Conservation (phyloP, 2,113 vertebrate genomes). For the Anolis carolinensis region DNA sequence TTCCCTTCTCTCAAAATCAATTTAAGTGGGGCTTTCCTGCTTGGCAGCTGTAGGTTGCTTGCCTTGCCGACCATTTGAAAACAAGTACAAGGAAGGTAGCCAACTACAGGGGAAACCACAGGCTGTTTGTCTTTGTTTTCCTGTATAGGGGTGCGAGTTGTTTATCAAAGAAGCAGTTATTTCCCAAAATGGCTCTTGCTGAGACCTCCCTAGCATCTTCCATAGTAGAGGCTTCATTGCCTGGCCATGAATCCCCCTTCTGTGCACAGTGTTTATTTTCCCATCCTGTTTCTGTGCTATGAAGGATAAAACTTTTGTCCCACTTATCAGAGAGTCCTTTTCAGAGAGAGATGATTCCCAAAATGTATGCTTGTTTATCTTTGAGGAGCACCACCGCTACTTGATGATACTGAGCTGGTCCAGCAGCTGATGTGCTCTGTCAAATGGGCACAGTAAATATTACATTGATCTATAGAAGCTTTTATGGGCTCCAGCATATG, state of each 20-base stretch:
- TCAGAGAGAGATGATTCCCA: slow-evolving; percentile 1
- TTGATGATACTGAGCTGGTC: background rate
- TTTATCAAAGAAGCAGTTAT: slow-evolving; percentile 1
- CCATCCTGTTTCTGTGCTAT: background rate
- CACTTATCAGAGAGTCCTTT: background rate
- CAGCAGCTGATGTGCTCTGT: background rate
- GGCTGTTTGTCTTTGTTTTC: slow-evolving; percentile 12
- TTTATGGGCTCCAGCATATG: background rate
- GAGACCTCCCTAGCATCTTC: background rate
- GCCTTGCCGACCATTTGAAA: background rate
- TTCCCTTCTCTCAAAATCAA: background rate
- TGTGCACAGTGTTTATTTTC: slow-evolving; percentile 3
- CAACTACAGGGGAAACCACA: background rate
- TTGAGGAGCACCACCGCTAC: no score
- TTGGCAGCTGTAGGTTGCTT: background rate
- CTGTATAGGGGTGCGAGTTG: background rate
- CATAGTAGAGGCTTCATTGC: background rate
- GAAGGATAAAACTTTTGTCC: background rate
- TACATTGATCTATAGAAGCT: background rate
- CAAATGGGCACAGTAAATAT: background rate
- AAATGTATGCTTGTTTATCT: background rate
- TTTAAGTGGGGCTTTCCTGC: slow-evolving; percentile 2
- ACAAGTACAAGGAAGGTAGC: background rate
- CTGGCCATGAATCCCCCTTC: background rate
- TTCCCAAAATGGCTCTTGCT: slow-evolving; percentile 2